Evolutionary conservation across 2,113 vertebrate species (phyloP).

Genomic region (Triplophysa rosa): DNA sequence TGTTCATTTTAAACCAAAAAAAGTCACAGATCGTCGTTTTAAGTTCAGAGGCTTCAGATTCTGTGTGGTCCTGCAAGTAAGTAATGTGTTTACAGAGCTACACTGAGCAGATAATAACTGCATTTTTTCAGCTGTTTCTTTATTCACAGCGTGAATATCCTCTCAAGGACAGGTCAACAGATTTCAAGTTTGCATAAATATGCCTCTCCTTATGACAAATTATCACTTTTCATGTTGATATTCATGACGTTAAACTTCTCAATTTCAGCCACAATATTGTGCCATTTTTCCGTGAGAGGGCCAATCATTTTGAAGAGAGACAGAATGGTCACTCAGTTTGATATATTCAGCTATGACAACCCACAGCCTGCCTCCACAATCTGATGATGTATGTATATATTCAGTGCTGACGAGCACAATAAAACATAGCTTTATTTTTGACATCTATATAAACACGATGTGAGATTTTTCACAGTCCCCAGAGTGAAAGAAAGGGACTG

Average conservation of each 20-base stretch:
- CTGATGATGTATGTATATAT: constrained; percentile 40
- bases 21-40: too few relatives aligned
- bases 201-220: neutral
- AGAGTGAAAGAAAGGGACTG: constrained; percentile 12
- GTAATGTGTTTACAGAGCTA: neutral
- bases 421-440: neutral
- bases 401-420: constrained; percentile 5
- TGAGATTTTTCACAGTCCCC: constrained; percentile 17
- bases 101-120: neutral
- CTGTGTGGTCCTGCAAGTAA: neutral
- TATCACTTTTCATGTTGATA: neutral
- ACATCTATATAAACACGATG: constrained; percentile 28
- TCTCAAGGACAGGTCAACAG: constrained; percentile 19
- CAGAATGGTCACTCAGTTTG: neutral
- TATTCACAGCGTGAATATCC: neutral
- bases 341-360: constrained; percentile 34
- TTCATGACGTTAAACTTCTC: constrained; percentile 15
- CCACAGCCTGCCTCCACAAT: neutral
- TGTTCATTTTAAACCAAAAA: too few relatives aligned
- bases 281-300: neutral
- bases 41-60: neutral
- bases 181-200: neutral
- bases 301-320: constrained; percentile 4
- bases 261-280: constrained; percentile 3
- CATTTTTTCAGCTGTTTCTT: neutral